Evolutionary conservation across 2,113 vertebrate species (phyloP).

Genomic region (Malurus elegans): DNA sequence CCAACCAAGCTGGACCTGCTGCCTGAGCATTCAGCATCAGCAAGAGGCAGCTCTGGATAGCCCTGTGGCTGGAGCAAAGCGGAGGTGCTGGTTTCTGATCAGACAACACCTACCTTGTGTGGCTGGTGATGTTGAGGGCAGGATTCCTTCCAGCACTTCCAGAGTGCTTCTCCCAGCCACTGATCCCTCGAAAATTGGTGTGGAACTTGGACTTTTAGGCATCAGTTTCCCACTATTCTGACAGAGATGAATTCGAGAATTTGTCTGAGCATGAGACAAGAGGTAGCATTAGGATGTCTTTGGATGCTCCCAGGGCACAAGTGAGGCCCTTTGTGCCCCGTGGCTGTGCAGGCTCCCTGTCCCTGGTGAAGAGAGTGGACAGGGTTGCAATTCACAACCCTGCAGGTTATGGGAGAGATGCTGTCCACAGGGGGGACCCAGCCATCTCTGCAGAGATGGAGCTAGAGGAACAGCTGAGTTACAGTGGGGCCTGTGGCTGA

Average conservation of each 20-base stretch:
- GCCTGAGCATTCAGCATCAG: neutral
- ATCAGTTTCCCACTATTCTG: neutral
- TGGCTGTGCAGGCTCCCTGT: neutral
- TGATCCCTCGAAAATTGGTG: too few relatives aligned
- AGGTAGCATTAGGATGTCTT: neutral
- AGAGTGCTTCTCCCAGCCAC: neutral
- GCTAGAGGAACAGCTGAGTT: neutral
- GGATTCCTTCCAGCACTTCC: neutral
- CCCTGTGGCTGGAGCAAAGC: neutral
- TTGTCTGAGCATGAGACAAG: neutral
- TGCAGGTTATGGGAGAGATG: neutral
- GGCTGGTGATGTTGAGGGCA: neutral
- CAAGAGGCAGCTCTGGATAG: neutral
- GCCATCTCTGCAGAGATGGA: too few relatives aligned
- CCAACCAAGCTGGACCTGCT: neutral
- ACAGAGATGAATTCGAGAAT: neutral
- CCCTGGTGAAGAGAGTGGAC: neutral
- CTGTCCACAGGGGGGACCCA: too few relatives aligned
- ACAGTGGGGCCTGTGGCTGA: neutral
- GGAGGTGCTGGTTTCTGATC: neutral
- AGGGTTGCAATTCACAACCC: neutral
- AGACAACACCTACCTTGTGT: neutral
- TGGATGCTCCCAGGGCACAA: neutral
- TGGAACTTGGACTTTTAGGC: rapidly evolving
- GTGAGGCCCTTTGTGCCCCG: neutral